Base-by-base conservation (phyloP, 2,113 vertebrate genomes). In the Toxotes chatareus region DNA sequence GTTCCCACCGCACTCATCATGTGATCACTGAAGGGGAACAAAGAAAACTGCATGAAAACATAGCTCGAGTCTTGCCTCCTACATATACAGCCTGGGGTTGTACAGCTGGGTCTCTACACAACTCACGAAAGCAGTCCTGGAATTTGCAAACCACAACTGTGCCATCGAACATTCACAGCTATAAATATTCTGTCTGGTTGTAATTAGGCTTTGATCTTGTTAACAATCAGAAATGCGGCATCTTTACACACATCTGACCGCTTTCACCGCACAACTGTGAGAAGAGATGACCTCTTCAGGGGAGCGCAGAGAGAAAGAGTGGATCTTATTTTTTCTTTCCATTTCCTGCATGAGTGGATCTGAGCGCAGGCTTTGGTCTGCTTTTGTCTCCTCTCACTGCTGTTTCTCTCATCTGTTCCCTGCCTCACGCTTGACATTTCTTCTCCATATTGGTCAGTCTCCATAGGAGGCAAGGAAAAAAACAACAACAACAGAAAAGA, bases 291-390 rank as follows among this genome's bases (percentile, higher is more conserved):
- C 83, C 86, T 91, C 90, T 90, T 84, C 49, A 13, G 83, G 83
- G 86, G 38, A 74, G 66, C 38, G 5, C 11, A 8, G 55, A 83
- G 64, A 72, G 73, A 86, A 80, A 83, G 56, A 64, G 42, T 79
- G 90, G 79, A 81, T 91, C 80, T 88, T 87, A 82, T 89, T 93
- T 90, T 89, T 92, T 90, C 86, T 87, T 93, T 92, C 87, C 47
- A 92, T 94, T 94, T 92, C 79, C 88, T 92, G 94, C 94, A 93
- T 94, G 89, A 92, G 68, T 92, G 92, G 84, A 88, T 91, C 82
- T 80, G 89, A 91, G 90, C 76, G 78, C 80, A 53, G 76, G 76
- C 91, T 91, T 92, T 92, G 88, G 81, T 91, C 68, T 72, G 87
- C 92, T 91, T 93, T 93, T 93, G 92, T 93, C 90, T 89, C 82